Conservation (phyloP, 2,888 invertebrate genomes). For the Campopleginae sp. region DNA sequence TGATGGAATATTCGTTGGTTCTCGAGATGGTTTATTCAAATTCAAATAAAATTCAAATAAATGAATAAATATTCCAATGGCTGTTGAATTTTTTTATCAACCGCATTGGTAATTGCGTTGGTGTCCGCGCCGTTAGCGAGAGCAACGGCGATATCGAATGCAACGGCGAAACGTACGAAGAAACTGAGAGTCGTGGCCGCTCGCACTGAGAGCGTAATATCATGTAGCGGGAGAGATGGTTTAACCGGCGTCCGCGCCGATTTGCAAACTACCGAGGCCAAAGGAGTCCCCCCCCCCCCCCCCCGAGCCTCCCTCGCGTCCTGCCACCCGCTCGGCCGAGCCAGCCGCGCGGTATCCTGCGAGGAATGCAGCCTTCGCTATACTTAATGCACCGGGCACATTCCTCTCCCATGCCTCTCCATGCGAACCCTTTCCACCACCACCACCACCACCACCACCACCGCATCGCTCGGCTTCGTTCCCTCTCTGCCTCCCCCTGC, state of each 20-base stretch:
- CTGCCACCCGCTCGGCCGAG: background rate
- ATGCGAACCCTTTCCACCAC: constrained; percentile 71
- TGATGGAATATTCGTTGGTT: no score
- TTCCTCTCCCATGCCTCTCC: constrained; percentile 83
- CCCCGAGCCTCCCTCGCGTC: background rate
- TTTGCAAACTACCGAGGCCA: constrained; percentile 78
- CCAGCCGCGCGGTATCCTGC: constrained; percentile 48
- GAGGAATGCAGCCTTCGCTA: constrained; percentile 80
- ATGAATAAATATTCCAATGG: no score
- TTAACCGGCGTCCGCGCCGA: constrained; percentile 68
- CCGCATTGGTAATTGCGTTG: no score
- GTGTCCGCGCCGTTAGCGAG: no score
- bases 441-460: constrained; percentile 71
- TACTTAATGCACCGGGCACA: constrained; percentile 83
- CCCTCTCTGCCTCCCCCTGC: background rate
- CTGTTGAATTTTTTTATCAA: no score
- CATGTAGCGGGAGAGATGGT: constrained; percentile 32
- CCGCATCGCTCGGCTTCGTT: constrained; percentile 10
- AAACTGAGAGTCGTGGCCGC: constrained; percentile 41
- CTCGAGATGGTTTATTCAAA: no score
- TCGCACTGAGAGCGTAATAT: constrained; percentile 38
- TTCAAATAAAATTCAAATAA: no score
- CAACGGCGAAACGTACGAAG: constrained; percentile 66
- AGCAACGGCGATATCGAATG: no score
- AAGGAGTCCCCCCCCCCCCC: background rate